A percentile compares a stretch with the other conserved stretches of the same genome.
These are phyloP conservation scores for Porites cylindrica DNA, from an alignment of 92 coral and sea anemone genomes.

Conservation along the genomic window DNA sequence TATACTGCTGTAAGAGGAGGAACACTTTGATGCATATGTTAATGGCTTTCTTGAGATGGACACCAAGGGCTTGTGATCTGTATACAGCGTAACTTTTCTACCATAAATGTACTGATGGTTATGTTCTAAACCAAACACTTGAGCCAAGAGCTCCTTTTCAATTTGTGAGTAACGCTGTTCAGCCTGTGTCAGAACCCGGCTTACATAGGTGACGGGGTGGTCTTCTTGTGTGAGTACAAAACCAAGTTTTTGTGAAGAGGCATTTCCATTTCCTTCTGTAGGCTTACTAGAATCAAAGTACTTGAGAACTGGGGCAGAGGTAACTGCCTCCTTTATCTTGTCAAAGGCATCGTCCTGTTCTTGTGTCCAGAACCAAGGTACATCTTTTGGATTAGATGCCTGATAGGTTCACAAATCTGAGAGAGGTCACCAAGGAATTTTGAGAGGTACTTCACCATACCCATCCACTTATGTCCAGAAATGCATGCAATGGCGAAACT, in stretches of 20 bases:
- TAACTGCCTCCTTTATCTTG: too few species aligned
- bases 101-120: slow-evolving; percentile 17
- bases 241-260: too few species aligned
- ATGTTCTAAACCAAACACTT: background rate
- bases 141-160: too few species aligned
- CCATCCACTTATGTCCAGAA: background rate
- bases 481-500: too few species aligned
- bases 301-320: too few species aligned
- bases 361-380: slow-evolving; percentile 13
- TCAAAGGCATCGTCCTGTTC: slow-evolving; percentile 12
- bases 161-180: too few species aligned
- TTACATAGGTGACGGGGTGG: too few species aligned
- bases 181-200: too few species aligned
- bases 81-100: background rate
- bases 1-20: slow-evolving; percentile 22
- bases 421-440: background rate
- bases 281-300: too few species aligned
- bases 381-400: slow-evolving; percentile 8
- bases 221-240: too few species aligned
- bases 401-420: too few species aligned
- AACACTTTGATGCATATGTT: slow-evolving; percentile 25
- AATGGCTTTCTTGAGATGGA: slow-evolving; percentile 1
- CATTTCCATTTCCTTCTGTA: too few species aligned
- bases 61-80: background rate
- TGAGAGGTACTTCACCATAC: slow-evolving; percentile 25